phyloP scores from a whole-genome alignment of 2,888 invertebrate genomes.

The Drosophila demipolita region DNA sequence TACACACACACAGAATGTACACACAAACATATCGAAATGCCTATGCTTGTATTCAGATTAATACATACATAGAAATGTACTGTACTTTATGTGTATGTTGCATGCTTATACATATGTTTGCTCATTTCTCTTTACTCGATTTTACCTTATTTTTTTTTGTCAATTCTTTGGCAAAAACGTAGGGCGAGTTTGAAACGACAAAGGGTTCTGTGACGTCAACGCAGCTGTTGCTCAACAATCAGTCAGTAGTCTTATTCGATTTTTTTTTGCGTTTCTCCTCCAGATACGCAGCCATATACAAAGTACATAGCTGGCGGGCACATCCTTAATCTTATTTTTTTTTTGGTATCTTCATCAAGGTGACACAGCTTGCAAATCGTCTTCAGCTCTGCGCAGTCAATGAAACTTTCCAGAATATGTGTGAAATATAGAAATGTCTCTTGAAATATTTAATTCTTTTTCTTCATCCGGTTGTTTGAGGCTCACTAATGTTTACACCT shows the following conservation, averaged over 20 bases:
- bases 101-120: conserved; percentile 12
- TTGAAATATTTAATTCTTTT: conserved; percentile 70
- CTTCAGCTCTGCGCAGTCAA: conserved; percentile 32
- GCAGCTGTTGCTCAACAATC: conserved; percentile 68
- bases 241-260: conserved; percentile 38
- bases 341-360: conserved; percentile 40
- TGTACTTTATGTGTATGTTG: conserved; percentile 11
- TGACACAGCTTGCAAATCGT: conserved; percentile 60
- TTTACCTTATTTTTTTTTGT: conserved; percentile 42
- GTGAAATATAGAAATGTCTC: conserved; percentile 27
- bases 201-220: conserved; percentile 67
- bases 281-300: conserved; percentile 45
- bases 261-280: conserved; percentile 39
- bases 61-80: conserved; percentile 5
- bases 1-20: conserved; percentile 18
- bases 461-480: conserved; percentile 66
- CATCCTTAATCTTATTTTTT: conserved; percentile 28
- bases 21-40: conserved; percentile 18
- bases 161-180: conserved; percentile 61
- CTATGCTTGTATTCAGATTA: conserved; percentile 8
- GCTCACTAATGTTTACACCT: conserved; percentile 43
- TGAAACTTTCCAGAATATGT: conserved; percentile 36
- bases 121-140: conserved; percentile 48
- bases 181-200: conserved; percentile 36
- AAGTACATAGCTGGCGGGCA: conserved; percentile 22